Conservation (phyloP, 23 tunicate species). For the Trididemnum miniatum region DNA sequence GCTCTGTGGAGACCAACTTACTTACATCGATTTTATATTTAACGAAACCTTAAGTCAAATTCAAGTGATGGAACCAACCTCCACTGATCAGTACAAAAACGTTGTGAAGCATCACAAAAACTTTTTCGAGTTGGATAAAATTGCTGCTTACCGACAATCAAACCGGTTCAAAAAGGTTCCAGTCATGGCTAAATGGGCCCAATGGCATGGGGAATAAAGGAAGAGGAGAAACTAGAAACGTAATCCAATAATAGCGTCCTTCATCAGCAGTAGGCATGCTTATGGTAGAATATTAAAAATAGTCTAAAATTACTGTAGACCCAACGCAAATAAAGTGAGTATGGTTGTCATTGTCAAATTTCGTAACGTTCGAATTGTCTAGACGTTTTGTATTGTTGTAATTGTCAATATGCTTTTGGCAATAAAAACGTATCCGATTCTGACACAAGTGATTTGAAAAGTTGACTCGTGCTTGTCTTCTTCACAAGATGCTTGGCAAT, state of each 20-base stretch:
- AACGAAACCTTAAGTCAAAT: slow-evolving; percentile 41
- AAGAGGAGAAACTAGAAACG: not conserved
- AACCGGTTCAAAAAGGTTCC: slow-evolving; percentile 29
- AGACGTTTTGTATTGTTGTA: too few relatives aligned
- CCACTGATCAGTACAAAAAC: slow-evolving; percentile 29
- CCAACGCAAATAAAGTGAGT: too few relatives aligned
- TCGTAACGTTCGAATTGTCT: too few relatives aligned
- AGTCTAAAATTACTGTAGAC: too few relatives aligned
- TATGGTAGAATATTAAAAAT: too few relatives aligned
- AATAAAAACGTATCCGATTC: too few relatives aligned
- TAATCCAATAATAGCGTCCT: not conserved
- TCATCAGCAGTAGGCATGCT: too few relatives aligned
- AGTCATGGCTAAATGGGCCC: slow-evolving; percentile 9
- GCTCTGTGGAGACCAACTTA: slow-evolving; percentile 38
- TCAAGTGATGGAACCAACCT: slow-evolving; percentile 18
- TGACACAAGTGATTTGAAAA: too few relatives aligned
- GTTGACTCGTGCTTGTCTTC: too few relatives aligned
- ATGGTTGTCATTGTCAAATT: too few relatives aligned
- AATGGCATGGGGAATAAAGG: slow-evolving; percentile 83
- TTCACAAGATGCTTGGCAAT: too few relatives aligned
- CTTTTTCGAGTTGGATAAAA: slow-evolving; percentile 20
- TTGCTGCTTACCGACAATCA: slow-evolving; percentile 36
- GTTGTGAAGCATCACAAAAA: slow-evolving; percentile 13
- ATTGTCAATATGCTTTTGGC: too few relatives aligned
- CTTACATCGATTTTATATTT: slow-evolving; percentile 48